Conservation (phyloP, 1,140 invertebrate genomes). For the Sarcophaga peregrina region DNA sequence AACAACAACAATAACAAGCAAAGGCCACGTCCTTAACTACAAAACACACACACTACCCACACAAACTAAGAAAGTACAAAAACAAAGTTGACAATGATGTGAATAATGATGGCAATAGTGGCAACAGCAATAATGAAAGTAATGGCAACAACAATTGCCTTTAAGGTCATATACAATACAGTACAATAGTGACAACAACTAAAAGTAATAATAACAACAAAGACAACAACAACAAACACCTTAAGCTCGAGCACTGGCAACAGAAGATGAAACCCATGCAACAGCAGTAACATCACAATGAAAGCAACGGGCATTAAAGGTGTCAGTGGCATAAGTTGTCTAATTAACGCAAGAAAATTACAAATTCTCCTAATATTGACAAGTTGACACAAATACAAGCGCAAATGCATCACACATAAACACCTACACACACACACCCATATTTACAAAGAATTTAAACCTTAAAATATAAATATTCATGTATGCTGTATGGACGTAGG, state of each 20-base stretch:
- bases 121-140: no score
- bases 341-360: constrained; percentile 43
- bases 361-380: constrained; percentile 23
- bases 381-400: neutral
- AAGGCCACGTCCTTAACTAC: neutral
- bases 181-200: neutral
- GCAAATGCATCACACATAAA: neutral
- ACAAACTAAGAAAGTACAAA: no score
- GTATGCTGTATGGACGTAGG: no score
- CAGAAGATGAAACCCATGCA: neutral
- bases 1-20: neutral
- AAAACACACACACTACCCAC: neutral
- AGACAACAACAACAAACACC: neutral
- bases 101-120: no score
- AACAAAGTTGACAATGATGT: neutral
- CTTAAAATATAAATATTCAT: neutral
- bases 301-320: constrained; percentile 8
- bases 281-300: neutral
- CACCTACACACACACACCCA: neutral
- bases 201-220: neutral
- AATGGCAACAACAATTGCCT: no score
- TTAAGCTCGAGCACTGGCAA: no score
- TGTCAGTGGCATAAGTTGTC: constrained; percentile 41
- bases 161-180: no score
- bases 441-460: neutral